These are phyloP conservation scores for Takifugu bimaculatus DNA, from an alignment of 2,113 vertebrate species.

Conservation along the genomic window DNA sequence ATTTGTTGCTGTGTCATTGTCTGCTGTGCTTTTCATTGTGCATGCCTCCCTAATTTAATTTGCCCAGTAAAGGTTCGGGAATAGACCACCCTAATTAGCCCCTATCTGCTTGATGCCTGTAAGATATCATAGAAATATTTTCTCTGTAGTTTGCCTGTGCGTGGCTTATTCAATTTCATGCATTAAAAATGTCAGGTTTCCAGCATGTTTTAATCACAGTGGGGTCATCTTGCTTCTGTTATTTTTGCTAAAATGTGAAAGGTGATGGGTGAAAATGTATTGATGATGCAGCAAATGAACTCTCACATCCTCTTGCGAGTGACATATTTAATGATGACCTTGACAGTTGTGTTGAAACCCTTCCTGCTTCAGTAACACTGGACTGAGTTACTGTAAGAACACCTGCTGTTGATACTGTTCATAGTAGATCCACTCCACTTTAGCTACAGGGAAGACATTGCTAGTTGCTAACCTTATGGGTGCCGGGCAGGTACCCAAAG, in stretches of 20 bases:
- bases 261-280: no score
- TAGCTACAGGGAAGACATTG: conserved; percentile 32
- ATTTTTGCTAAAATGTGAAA: no score
- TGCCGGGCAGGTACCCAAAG: conserved; percentile 42
- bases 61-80: neutral
- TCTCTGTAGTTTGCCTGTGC: no score
- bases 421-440: conserved; percentile 15
- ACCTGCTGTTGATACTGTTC: conserved; percentile 14
- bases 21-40: conserved; percentile 23
- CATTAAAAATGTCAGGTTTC: neutral
- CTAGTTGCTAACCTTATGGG: conserved; percentile 38
- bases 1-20: conserved; percentile 56
- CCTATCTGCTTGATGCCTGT: conserved; percentile 11
- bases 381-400: conserved; percentile 14
- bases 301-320: no score
- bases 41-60: conserved; percentile 7
- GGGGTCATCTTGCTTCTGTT: no score
- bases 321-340: no score
- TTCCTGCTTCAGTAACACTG: conserved; percentile 1
- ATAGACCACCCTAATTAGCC: conserved; percentile 5
- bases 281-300: no score
- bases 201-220: no score
- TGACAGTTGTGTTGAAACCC: no score
- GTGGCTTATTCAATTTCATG: neutral
- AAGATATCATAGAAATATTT: neutral